phyloP scores from a whole-genome alignment of 2,888 invertebrate species.

The Conomelus anceps region DNA sequence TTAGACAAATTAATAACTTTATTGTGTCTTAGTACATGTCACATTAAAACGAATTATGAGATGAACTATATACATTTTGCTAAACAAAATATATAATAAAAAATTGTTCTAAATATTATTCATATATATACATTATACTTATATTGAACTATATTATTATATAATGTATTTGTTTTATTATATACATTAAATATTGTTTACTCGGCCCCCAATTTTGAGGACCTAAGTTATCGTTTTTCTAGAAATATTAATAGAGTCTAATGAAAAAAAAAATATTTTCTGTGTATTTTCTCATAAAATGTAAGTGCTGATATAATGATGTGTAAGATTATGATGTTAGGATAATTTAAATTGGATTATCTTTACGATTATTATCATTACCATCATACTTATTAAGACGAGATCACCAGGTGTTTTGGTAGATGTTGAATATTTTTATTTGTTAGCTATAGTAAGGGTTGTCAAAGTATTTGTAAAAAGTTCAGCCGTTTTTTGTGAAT shows the following conservation, averaged over 20 bases:
- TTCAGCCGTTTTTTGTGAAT: conserved; percentile 24
- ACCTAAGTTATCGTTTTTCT: conserved; percentile 19
- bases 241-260: conserved; percentile 21
- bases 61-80: conserved; percentile 21
- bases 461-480: background rate
- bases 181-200: conserved; percentile 18
- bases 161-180: conserved; percentile 24
- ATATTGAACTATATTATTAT: conserved; percentile 13
- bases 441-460: background rate
- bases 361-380: conserved; percentile 13
- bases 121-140: conserved; percentile 10
- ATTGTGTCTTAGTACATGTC: conserved; percentile 26
- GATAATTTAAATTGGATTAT: conserved; percentile 18
- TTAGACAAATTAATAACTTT: background rate
- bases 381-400: background rate
- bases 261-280: conserved; percentile 22
- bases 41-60: conserved; percentile 27
- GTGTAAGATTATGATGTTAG: conserved; percentile 16
- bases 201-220: conserved; percentile 18
- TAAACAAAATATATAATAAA: conserved; percentile 24
- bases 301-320: conserved; percentile 5
- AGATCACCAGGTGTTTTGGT: background rate
- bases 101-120: conserved; percentile 26
- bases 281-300: conserved; percentile 24
- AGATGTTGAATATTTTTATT: background rate